phyloP scores from a whole-genome alignment of 1,140 invertebrate species.

The Holcopasites calliopsidis region DNA sequence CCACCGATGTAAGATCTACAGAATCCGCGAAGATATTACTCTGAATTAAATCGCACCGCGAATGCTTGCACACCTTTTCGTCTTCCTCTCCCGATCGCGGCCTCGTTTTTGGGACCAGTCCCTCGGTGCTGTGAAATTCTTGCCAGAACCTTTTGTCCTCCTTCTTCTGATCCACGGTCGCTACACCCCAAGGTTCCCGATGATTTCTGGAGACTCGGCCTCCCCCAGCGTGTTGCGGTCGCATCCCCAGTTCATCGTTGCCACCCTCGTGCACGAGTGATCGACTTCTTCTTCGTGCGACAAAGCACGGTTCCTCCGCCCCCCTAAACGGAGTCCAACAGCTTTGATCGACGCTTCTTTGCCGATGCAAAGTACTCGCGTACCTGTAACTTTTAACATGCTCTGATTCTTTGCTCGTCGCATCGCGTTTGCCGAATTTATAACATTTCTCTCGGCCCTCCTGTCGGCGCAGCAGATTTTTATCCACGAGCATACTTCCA shows the following conservation, averaged over 20 bases:
- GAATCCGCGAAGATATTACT: slow-evolving; percentile 28
- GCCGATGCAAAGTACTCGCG: background rate
- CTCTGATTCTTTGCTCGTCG: background rate
- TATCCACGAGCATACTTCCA: slow-evolving; percentile 60
- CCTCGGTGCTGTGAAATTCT: too few relatives aligned
- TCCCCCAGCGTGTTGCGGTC: too few relatives aligned
- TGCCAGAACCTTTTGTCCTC: too few relatives aligned
- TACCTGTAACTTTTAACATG: background rate
- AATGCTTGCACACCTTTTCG: too few relatives aligned
- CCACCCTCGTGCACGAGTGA: background rate
- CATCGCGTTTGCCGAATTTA: too few relatives aligned
- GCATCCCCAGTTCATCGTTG: background rate
- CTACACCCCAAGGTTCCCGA: too few relatives aligned
- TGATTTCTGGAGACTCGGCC: too few relatives aligned
- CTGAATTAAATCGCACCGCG: slow-evolving; percentile 17
- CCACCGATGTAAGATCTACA: background rate
- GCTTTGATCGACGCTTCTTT: slow-evolving; percentile 11
- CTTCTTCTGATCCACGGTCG: background rate
- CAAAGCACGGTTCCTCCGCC: background rate
- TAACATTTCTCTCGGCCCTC: slow-evolving; percentile 64
- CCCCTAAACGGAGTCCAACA: too few relatives aligned
- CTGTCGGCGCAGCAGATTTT: slow-evolving; percentile 57
- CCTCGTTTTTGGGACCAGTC: too few relatives aligned
- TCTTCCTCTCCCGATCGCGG: too few relatives aligned
- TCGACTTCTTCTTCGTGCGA: background rate